Evolutionary conservation across 2,113 vertebrate species (phyloP), one percentile per base, ranked within the genome.

Genomic region (Protobothrops mucrosquamatus): DNA sequence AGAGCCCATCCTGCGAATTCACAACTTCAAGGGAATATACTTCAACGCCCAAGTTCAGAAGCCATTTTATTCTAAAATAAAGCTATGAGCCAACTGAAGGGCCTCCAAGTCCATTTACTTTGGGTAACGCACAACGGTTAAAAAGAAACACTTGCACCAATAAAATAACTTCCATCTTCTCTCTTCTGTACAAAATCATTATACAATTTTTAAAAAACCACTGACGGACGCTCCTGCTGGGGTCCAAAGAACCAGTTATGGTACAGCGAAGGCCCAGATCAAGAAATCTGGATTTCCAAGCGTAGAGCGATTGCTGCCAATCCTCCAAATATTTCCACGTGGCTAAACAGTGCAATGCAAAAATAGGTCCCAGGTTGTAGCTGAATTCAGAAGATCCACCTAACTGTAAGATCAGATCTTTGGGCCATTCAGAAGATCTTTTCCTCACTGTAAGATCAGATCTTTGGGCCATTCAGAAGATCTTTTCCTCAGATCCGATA

Each of bases 151-250:
- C 26, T 48, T 1, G 0, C 18, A 3, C 74, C 92, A 89, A 90
- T 39, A 94, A 94, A 93, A 15, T 22, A 51, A 2, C 11, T 46
- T 96, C 43, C 18, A 96, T 96, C 95, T 95, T 96, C 59, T 88
- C 26, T 56, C 54, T 94, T 24, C 48, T 43, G 61, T 95, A 96
- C 46, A 97, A 88, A 96, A 95, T 95, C 1, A 34, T 51, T 64
- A 39, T 18, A 2, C 7, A 85, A 89, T 14, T 2, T 0, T 46
- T 85, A 91, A 20, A 39, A 39, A 20, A 9, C 29, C 10, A 3
- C 9, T 39, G 85, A 29, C 1, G 0, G 81, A 23, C 12, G 52
- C 6, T 22, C 6, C 10, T 7, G 48, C 74, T n/a, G 24, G 15
- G 24, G 15, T 51, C 46, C 20, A 0, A 26, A 85, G 34, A 29